A percentile compares a stretch with the other conserved stretches of the same genome.
These are phyloP conservation scores for Azorinus chamasolen DNA, from an alignment of 2,888 invertebrate species.

Conservation along the genomic window DNA sequence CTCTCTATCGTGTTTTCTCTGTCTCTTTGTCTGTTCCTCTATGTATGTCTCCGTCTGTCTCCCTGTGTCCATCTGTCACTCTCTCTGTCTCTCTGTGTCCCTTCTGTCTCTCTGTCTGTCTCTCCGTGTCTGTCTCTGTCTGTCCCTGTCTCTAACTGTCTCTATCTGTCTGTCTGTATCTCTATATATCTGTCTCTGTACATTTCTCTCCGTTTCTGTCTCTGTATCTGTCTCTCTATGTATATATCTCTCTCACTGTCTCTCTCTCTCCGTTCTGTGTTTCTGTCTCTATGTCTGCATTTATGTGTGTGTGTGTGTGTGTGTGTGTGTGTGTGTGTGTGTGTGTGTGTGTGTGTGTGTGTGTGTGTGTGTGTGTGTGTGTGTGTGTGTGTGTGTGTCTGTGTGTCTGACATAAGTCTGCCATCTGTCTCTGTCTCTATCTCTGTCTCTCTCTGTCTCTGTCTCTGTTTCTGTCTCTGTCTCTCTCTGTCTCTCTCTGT, in stretches of 20 bases:
- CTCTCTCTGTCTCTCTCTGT: neutral
- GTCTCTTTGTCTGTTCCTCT: neutral
- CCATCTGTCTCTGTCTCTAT: neutral
- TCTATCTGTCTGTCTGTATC: neutral
- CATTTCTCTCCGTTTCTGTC: neutral
- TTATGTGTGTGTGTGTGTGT: neutral
- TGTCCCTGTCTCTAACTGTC: neutral
- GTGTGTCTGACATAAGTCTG: neutral
- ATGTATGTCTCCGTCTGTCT: neutral
- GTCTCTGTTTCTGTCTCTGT: neutral
- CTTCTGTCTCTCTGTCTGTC: neutral
- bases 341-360: neutral
- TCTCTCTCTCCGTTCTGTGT: neutral
- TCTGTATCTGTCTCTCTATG: neutral
- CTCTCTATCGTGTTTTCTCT: neutral
- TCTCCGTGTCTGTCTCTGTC: neutral
- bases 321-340: neutral
- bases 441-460: neutral
- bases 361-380: neutral
- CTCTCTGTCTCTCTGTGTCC: neutral
- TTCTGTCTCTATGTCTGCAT: neutral
- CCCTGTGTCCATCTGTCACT: neutral
- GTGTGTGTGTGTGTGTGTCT: neutral
- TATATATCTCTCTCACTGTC: neutral
- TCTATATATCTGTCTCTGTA: neutral